Base-by-base conservation (phyloP, 2,797 vertebrate species). In the Cossypha polioptera region DNA sequence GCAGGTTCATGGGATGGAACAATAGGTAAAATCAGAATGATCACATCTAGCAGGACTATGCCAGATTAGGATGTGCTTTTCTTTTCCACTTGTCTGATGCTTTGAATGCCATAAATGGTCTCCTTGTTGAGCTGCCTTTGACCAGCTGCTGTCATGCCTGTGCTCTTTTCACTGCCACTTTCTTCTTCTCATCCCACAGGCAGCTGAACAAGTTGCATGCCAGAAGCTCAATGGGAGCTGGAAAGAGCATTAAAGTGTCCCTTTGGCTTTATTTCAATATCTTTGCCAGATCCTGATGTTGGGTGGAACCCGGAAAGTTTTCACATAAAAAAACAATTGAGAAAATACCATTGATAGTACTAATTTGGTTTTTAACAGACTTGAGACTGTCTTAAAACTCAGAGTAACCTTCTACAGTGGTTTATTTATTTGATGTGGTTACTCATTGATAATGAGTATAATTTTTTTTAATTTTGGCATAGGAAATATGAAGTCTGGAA, bases 201-300 rank as follows among this genome's bases (percentile, higher is more conserved):
- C 50, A 6, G 43, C 58, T 88, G 77, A 85, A 88, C 25, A 61
- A 73, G 21, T 75, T 80, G 59, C 75, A 75, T 91, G 82, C 94
- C 94, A 91, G 92, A 54, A 95, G 47, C 71, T 84, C 85, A 86
- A 7, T 92, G 86, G 63, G 85, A 95, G 50, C 71, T 96, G 96
- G 92, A 76, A 95, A 66, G 67, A 88, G 68, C 74, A 88, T 94
- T 38, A 91, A 95, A 94, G 82, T 90, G 28, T 82, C 67, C 54
- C 91, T 77, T 47, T 91, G 90, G 79, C 42, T 90, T 62, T 72
- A 53, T 78, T 94, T 94, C 94, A 94, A 5, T 51, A 42, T 77
- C 77, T 91, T 71, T 90, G 77, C 63, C 77, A 79, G 91, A 92
- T 82, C 61, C 74, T 62, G 25, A 59, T 78, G 78, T 66, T 95